A percentile compares a stretch with the other conserved stretches of the same genome.
Conservation (phyloP, 2,797 vertebrate genomes). For the Hapalemur alaotrensis region DNA sequence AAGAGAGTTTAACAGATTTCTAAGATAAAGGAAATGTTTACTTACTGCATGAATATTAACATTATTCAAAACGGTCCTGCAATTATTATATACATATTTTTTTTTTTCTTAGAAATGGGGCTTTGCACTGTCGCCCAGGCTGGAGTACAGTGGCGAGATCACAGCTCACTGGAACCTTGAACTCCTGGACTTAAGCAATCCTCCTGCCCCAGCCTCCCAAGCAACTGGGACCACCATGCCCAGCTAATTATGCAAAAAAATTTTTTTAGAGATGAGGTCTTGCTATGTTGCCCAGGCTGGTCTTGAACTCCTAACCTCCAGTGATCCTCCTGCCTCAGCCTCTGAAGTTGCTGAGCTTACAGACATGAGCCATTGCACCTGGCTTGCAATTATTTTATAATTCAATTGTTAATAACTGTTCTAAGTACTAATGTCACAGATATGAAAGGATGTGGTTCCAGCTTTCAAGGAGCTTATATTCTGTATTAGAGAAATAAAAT, state of each 20-base stretch:
- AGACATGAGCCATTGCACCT: too few species aligned
- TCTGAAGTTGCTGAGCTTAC: too few species aligned
- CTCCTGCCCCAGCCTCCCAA: background rate
- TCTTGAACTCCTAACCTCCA: too few species aligned
- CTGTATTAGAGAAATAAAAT: background rate
- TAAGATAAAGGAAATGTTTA: conserved; percentile 37
- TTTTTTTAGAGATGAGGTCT: too few species aligned
- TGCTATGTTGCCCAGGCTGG: too few species aligned
- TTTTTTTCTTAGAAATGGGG: background rate
- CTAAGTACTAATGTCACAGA: background rate
- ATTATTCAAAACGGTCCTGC: conserved; percentile 18
- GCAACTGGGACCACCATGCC: too few species aligned
- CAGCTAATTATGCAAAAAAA: too few species aligned
- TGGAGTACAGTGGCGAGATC: background rate
- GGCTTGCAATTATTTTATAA: conserved; percentile 14
- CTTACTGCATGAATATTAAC: background rate
- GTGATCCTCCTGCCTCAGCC: too few species aligned
- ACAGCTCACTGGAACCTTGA: background rate
- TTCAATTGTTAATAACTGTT: background rate
- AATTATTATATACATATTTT: background rate
- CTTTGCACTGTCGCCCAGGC: background rate
- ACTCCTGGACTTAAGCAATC: too few species aligned
- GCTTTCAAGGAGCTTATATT: background rate
- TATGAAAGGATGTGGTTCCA: background rate
- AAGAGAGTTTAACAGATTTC: background rate